Evolutionary conservation across 2,888 invertebrate genomes (phyloP), one percentile per base, ranked within the genome.

Genomic region (Dasypolia templi): DNA sequence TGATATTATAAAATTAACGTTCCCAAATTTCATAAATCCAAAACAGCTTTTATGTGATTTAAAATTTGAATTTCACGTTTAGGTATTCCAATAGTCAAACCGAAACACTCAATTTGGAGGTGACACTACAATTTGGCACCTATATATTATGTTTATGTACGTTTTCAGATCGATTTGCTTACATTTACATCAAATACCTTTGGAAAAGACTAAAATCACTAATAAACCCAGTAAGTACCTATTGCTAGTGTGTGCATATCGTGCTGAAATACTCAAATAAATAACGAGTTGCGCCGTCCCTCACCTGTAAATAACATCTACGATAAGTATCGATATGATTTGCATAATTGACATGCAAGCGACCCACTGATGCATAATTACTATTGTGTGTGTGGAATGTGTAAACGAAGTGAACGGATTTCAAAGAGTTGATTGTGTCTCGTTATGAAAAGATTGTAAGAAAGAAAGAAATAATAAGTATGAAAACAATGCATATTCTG

Each of bases 291-390:
- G 11, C 39, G 22, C 42, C 42, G 39, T 26, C 17, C 46, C 42
- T 59, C 39, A 42, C 56, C 5, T 42, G 26, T 63, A 63, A 44
- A 56, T 63, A 26, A 53, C 22, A 72, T 32, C 32, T 59, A 32
- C 26, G 51, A 62, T 66, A 77, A 39, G 61, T 56, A 63, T 62
- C 44, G 26, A 32, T 62, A 74, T 26, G 39, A 72, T 80, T 63
- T 66, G 56, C 74, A 66, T 79, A 72, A 62, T 74, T n/a, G 79
- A 32, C 51, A 53, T 66, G 61, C 35, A 76, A 53, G 56, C 51
- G 44, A 63, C 26, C 44, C 55, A 62, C 29, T 79, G 42, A 53
- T 51, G 61, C 61, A 35, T 61, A n/a, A n/a, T 61, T 35, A 29
- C 42, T 11, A 4, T 4, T 51, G 29, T 46, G 9, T 46, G 9